Evolutionary conservation across 2,888 invertebrate species (phyloP).

Genomic region (Phrixothrix hirtus): DNA sequence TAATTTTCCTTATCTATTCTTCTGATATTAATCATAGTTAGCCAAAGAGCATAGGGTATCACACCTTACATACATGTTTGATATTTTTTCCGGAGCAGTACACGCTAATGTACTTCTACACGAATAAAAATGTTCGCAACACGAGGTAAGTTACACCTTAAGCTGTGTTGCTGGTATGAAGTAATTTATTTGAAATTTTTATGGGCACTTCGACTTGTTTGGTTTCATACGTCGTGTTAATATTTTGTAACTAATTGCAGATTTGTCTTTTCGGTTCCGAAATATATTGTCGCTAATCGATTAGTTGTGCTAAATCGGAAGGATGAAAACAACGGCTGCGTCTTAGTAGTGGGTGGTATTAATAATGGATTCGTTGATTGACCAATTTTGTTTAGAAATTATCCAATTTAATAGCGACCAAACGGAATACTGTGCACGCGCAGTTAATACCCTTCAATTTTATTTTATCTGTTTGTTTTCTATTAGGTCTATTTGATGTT

Average conservation of each 20-base stretch:
- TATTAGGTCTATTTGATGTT: constrained; percentile 4
- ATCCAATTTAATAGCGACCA: constrained; percentile 22
- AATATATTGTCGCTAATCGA: too few species aligned
- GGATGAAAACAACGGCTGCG: constrained; percentile 2
- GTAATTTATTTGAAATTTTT: constrained; percentile 48
- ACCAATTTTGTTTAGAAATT: constrained; percentile 14
- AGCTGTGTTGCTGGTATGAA: constrained; percentile 45
- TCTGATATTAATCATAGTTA: constrained; percentile 53
- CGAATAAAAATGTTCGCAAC: constrained; percentile 46
- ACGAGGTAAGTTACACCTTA: constrained; percentile 52
- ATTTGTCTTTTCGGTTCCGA: constrained; percentile 9
- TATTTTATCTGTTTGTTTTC: constrained; percentile 10
- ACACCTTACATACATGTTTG: constrained; percentile 49
- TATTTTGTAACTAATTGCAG: constrained; percentile 35
- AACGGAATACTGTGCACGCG: constrained; percentile 16
- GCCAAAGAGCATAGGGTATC: constrained; percentile 45
- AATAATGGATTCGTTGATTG: constrained; percentile 13
- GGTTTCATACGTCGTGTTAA: constrained; percentile 47
- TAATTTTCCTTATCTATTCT: constrained; percentile 47
- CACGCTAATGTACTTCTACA: constrained; percentile 53
- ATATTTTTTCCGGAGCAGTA: constrained; percentile 48
- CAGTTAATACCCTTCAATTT: constrained; percentile 12
- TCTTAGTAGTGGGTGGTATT: constrained; percentile 16
- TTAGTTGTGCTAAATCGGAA: too few species aligned
- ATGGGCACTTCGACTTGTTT: constrained; percentile 40